Base-by-base conservation (phyloP, 2,888 invertebrate species). In the Eumacrocentrus americanus region DNA sequence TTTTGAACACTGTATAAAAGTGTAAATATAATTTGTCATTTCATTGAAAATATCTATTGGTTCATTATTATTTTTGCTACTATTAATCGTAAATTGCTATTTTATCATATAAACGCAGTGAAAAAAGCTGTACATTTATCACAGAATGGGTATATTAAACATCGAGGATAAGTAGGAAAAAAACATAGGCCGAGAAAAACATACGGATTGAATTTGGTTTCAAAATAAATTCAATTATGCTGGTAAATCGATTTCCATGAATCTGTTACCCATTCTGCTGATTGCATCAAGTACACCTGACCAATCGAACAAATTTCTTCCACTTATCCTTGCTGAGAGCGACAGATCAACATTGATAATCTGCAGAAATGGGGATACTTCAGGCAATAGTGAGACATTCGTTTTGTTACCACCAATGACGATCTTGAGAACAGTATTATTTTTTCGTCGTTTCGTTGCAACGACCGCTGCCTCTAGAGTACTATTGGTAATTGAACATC, bases 361-460 rank as follows among this genome's bases (percentile, higher is more conserved):
- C 51, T 73, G 72, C 11, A 78, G 60, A 23, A 74, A 69, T 2
- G 78, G 78, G 2, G 77, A 76, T 9, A 74, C 62, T 37, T 67
- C 63, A 14, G 60, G 56, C 25, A 65, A 47, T n/a, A 61, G 55
- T 2, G 23, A 54, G 22, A 67, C 40, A 38, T 67, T 58, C 5
- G 60, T 57, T 23, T 60, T 12, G 2, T 74, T 75, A 48, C 69
- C 69, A 4, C 77, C 78, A 3, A 78, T 68, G 7, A 70, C 71
- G 18, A 80, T 68, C 58, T 71, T 76, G 3, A 80, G 67, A n/a
- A 76, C 61, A 3, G 60, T 60, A 44, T 74, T 75, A 40, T 73
- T 79, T 9, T 67, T 69, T 14, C 80, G 69, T 25, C 42, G 65
- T 20, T 64, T 70, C 2, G 76, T 77, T n/a, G 69, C 61, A n/a